These are phyloP conservation scores for Idaea straminata DNA, from an alignment of 2,888 invertebrate genomes.

Conservation along the genomic window DNA sequence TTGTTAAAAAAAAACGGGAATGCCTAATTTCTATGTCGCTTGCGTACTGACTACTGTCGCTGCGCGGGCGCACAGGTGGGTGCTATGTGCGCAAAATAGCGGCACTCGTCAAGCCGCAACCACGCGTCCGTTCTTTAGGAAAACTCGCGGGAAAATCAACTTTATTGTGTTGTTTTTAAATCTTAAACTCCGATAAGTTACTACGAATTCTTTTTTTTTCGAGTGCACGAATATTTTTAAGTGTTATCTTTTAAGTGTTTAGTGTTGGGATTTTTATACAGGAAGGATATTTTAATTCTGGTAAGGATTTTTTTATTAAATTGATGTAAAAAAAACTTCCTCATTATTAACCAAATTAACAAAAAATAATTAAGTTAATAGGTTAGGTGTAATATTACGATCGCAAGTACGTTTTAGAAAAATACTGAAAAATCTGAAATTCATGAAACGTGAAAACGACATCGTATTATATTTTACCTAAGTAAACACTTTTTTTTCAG, in stretches of 20 bases:
- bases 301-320: neutral
- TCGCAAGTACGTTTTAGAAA: no score
- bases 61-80: neutral
- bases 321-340: neutral
- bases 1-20: neutral
- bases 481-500: no score
- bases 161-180: neutral
- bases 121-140: constrained; percentile 48
- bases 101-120: constrained; percentile 55
- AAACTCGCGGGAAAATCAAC: neutral
- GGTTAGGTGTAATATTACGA: no score
- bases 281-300: neutral
- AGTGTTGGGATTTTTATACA: neutral
- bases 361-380: no score
- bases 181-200: neutral
- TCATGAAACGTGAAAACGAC: no score
- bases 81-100: constrained; percentile 61
- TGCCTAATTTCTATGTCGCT: constrained; percentile 47
- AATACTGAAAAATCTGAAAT: no score
- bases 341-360: no score
- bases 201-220: neutral
- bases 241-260: neutral
- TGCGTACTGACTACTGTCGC: neutral
- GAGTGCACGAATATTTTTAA: neutral
- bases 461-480: no score